A percentile compares a stretch with the other conserved stretches of the same genome.
phyloP scores from a whole-genome alignment of 2,888 invertebrate species.

The Phania funesta region DNA sequence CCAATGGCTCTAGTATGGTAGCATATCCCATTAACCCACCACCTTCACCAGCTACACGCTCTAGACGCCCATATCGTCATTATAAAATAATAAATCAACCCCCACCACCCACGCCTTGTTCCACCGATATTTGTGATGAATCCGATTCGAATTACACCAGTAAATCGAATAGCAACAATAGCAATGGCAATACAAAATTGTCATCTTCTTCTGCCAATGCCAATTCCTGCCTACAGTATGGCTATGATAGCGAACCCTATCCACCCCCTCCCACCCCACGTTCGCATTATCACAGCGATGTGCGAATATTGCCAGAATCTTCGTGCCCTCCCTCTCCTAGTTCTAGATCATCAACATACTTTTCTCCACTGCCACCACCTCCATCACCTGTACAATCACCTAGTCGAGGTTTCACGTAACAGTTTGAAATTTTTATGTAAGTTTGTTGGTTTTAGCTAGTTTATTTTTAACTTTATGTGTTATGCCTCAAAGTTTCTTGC shows the following conservation, averaged over 20 bases:
- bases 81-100: slow-evolving; percentile 90
- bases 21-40: slow-evolving; percentile 94
- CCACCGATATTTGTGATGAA: slow-evolving; percentile 96
- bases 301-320: slow-evolving; percentile 82
- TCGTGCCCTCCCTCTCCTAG: slow-evolving; percentile 86
- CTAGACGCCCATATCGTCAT: slow-evolving; percentile 88
- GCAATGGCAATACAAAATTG: slow-evolving; percentile 76
- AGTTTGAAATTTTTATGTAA: slow-evolving; percentile 79
- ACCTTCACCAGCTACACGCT: slow-evolving; percentile 92
- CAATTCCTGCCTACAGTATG: slow-evolving; percentile 81
- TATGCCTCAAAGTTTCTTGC: slow-evolving; percentile 20
- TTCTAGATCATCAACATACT: slow-evolving; percentile 89
- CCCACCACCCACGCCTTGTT: slow-evolving; percentile 96
- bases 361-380: slow-evolving; percentile 90
- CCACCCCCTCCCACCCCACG: slow-evolving; percentile 89
- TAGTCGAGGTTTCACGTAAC: slow-evolving; percentile 81
- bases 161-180: slow-evolving; percentile 80
- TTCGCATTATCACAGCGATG: slow-evolving; percentile 88
- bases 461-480: background rate
- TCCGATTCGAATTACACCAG: slow-evolving; percentile 88
- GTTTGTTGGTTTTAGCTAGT: slow-evolving; percentile 19
- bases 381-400: slow-evolving; percentile 89
- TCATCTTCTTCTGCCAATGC: slow-evolving; percentile 78
- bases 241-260: slow-evolving; percentile 86
- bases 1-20: slow-evolving; percentile 80